A percentile compares a stretch with the other conserved stretches of the same genome.
Evolutionary conservation across 2,888 invertebrate species (phyloP).

Genomic region (Agrochola litura): DNA sequence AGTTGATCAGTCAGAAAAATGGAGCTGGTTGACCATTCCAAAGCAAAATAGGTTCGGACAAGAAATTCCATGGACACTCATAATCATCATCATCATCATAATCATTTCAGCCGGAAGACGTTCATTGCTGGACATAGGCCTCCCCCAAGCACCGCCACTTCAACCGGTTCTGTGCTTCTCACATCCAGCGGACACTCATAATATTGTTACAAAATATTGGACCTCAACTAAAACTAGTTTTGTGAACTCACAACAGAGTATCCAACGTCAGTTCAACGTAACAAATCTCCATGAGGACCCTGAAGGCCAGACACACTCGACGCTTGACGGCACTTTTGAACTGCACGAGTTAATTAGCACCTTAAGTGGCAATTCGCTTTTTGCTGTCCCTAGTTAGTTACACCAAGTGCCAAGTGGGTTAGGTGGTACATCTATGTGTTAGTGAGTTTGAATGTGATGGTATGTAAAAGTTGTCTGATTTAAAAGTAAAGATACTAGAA

Average conservation of each 20-base stretch:
- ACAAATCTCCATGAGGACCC: constrained; percentile 49
- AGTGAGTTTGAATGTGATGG: background rate
- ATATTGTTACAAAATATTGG: background rate
- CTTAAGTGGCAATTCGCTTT: constrained; percentile 65
- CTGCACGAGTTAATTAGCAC: constrained; percentile 66
- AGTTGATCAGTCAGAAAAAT: background rate
- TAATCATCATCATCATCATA: background rate
- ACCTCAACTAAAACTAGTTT: constrained; percentile 1
- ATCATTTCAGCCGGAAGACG: no score
- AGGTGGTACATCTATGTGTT: constrained; percentile 35
- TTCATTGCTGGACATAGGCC: no score
- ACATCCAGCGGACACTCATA: background rate
- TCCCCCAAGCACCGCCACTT: no score
- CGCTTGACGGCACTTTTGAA: constrained; percentile 62
- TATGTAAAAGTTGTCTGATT: constrained; percentile 1
- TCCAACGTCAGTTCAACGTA: constrained; percentile 15
- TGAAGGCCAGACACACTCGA: constrained; percentile 65
- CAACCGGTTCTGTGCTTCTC: no score
- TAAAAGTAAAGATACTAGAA: background rate
- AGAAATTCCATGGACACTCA: background rate
- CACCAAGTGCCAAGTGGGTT: constrained; percentile 54
- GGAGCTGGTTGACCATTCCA: background rate
- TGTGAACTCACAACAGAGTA: constrained; percentile 18
- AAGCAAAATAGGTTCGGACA: background rate
- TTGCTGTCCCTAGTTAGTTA: constrained; percentile 61